These are phyloP conservation scores for Porites cylindrica DNA, from an alignment of 92 coral and sea anemone genomes.

Conservation along the genomic window DNA sequence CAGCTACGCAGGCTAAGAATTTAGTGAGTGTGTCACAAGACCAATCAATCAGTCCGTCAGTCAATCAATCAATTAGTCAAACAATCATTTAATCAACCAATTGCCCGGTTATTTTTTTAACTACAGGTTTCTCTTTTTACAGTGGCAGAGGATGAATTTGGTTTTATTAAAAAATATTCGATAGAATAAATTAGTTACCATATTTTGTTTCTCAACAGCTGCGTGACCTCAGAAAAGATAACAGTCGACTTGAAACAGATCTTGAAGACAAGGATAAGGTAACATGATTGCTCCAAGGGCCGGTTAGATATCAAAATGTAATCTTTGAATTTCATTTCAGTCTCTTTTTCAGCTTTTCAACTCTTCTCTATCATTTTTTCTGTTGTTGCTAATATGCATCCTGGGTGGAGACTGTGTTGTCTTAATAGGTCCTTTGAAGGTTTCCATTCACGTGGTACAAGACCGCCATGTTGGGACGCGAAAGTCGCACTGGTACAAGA, in stretches of 20 bases:
- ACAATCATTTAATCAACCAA: not conserved
- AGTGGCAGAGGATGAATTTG: no score
- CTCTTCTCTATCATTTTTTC: not conserved
- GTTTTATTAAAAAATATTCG: no score
- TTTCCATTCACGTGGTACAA: no score
- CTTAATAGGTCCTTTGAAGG: no score
- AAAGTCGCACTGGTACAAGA: no score
- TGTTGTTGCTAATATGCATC: not conserved
- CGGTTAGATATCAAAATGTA: no score
- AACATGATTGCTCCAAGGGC: not conserved
- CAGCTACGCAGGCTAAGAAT: no score
- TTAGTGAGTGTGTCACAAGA: not conserved
- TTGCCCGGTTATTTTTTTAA: no score
- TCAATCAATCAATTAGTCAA: not conserved
- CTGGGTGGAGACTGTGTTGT: no score
- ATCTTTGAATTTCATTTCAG: not conserved
- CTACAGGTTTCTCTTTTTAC: no score
- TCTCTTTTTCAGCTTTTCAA: not conserved
- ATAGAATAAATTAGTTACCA: no score
- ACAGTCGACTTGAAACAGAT: slow-evolving; percentile 78
- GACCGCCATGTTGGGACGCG: no score
- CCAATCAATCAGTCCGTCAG: not conserved
- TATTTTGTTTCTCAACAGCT: slow-evolving; percentile 47
- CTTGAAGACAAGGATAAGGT: slow-evolving; percentile 88
- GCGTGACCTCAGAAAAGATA: slow-evolving; percentile 79